Base-by-base conservation (phyloP, 2,113 vertebrate species). In the Poecilia latipinna region DNA sequence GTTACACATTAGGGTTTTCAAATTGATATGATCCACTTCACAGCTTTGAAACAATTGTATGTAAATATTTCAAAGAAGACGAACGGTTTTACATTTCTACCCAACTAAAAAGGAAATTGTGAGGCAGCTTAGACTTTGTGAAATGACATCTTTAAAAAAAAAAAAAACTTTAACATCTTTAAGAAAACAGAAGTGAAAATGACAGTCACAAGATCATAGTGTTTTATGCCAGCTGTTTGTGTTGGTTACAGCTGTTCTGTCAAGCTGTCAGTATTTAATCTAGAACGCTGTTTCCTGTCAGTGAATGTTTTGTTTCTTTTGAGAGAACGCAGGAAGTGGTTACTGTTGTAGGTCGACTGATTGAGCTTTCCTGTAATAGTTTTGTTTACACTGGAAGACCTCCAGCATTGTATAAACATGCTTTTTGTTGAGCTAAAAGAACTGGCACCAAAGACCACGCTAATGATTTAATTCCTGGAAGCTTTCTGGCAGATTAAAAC, bases 121-220 rank as follows among this genome's bases (percentile, higher is more conserved):
- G 26, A 42, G 15, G 12, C 33, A 60, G 22, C 63, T 33, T 17
- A n/a, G 5, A 1, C 0, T 0, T 44, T 28, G 62, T 35, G 3
- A 19, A 29, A 26, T 1, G 19, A 62, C 24, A 11, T 35, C n/a
- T 1, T 2, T 3, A 10, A 35, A 35, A 74, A 67, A 11, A 10
- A 35, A 35, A 74, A 67, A 35, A 6, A 0, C 0, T 7, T 42
- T 22, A 29, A 29, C 29, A 29, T 29, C 29, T 29, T 29, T 29
- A 29, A 29, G 4, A 13, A 74, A 73, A 71, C 65, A 71, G 86
- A 89, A 89, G 68, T 84, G 82, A 84, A 85, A 85, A 74, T 68
- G 62, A 83, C 62, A 76, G 75, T 78, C 74, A 70, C 42, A 35
- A 32, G 74, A 65, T 66, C 66, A 42, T 11, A 69, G 3, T 72